phyloP scores from a whole-genome alignment of 1,140 invertebrate species.

The Venturia canescens region DNA sequence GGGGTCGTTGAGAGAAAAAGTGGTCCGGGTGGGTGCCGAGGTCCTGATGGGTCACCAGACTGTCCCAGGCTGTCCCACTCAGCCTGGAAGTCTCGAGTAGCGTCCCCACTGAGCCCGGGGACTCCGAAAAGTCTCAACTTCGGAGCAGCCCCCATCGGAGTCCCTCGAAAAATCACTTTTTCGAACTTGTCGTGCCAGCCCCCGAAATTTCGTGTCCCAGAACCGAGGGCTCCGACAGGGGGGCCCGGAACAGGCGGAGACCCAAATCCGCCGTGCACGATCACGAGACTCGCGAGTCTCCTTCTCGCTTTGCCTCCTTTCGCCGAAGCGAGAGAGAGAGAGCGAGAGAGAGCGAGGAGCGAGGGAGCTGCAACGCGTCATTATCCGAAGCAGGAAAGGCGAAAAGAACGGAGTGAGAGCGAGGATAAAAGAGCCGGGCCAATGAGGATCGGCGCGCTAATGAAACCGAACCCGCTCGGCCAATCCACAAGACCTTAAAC shows the following conservation, averaged over 20 bases:
- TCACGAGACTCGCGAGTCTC: constrained; percentile 60
- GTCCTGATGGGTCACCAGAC: too few species aligned
- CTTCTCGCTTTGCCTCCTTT: constrained; percentile 48
- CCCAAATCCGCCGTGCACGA: constrained; percentile 71
- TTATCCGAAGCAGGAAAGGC: constrained; percentile 64
- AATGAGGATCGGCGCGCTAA: constrained; percentile 68
- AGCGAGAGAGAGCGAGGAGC: constrained; percentile 37
- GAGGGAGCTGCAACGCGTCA: constrained; percentile 60
- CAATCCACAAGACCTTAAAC: constrained; percentile 60
- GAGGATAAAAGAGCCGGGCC: constrained; percentile 59
- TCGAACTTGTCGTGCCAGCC: neutral
- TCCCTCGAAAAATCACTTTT: too few species aligned
- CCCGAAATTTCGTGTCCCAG: neutral
- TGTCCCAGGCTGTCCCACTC: too few species aligned
- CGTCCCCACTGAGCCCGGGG: too few species aligned
- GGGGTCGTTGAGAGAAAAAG: too few species aligned
- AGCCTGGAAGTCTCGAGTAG: too few species aligned
- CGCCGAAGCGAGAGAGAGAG: neutral
- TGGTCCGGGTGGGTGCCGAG: too few species aligned
- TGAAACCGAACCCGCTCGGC: constrained; percentile 69
- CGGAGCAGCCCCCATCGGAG: too few species aligned
- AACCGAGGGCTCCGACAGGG: neutral
- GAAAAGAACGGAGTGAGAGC: constrained; percentile 51
- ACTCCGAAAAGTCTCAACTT: too few species aligned
- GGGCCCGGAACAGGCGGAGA: constrained; percentile 50